Conservation (phyloP, 2,797 vertebrate species). For the Todus mexicanus region DNA sequence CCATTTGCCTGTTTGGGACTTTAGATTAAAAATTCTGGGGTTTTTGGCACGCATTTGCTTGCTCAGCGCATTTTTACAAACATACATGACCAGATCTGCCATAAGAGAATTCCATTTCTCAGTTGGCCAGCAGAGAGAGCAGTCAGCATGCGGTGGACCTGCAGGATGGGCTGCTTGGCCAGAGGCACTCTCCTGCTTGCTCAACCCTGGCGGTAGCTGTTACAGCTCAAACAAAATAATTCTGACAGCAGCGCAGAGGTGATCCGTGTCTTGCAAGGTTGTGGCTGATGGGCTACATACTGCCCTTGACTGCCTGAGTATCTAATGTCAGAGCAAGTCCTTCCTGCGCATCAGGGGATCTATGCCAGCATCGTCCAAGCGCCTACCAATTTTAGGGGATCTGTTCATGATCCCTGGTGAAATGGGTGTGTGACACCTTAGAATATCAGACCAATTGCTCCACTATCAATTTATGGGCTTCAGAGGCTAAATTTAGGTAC, state of each 20-base stretch:
- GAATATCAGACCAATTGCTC: neutral
- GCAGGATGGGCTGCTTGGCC: neutral
- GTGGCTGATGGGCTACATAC: neutral
- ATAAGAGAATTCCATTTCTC: neutral
- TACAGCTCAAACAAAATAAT: neutral
- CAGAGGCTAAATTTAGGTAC: neutral
- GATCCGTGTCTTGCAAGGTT: neutral
- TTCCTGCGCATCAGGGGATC: neutral
- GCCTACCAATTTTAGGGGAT: neutral
- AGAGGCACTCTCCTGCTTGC: neutral
- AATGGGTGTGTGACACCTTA: neutral
- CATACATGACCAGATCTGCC: neutral
- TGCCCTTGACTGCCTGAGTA: neutral
- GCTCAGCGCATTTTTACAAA: neutral
- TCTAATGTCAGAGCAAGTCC: neutral
- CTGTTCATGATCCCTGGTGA: neutral
- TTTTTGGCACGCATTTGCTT: neutral
- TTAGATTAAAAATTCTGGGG: neutral
- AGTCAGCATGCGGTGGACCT: neutral
- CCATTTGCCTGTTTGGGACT: neutral
- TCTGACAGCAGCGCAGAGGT: neutral
- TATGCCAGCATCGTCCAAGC: neutral
- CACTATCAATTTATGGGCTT: neutral
- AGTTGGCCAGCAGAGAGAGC: slow-evolving; percentile 57
- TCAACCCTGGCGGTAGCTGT: neutral